Evolutionary conservation across 2,113 vertebrate genomes (phyloP).

Genomic region (Dipodomys spectabilis): DNA sequence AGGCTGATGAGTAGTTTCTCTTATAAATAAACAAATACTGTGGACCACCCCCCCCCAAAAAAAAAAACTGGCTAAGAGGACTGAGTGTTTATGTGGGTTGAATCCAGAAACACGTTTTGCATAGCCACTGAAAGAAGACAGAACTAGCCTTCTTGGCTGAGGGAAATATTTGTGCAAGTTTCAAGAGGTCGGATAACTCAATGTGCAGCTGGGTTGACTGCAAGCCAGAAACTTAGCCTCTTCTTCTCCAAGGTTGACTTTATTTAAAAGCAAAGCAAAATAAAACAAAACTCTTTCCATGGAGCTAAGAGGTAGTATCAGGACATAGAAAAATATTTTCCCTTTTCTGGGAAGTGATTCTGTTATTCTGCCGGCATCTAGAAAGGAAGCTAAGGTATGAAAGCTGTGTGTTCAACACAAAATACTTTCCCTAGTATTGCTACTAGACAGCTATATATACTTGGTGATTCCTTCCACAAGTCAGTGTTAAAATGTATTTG

Average conservation of each 20-base stretch:
- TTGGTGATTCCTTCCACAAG: background rate
- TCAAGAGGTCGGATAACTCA: slow-evolving; percentile 13
- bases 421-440: too few species aligned
- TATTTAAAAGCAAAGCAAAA: background rate
- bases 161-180: background rate
- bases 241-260: background rate
- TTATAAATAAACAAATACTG: too few species aligned
- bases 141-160: background rate
- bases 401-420: background rate
- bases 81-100: background rate
- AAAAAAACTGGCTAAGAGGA: background rate
- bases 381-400: background rate
- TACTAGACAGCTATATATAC: background rate
- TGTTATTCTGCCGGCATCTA: background rate
- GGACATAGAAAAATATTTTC: background rate
- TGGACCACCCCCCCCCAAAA: too few species aligned
- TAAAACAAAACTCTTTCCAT: background rate
- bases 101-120: background rate
- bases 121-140: slow-evolving; percentile 17
- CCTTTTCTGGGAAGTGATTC: background rate
- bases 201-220: background rate
- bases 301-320: background rate
- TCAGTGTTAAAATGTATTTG: background rate
- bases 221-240: background rate
- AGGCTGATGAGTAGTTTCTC: too few species aligned